Base-by-base conservation (phyloP, 1,140 invertebrate species). In the Pantala flavescens region DNA sequence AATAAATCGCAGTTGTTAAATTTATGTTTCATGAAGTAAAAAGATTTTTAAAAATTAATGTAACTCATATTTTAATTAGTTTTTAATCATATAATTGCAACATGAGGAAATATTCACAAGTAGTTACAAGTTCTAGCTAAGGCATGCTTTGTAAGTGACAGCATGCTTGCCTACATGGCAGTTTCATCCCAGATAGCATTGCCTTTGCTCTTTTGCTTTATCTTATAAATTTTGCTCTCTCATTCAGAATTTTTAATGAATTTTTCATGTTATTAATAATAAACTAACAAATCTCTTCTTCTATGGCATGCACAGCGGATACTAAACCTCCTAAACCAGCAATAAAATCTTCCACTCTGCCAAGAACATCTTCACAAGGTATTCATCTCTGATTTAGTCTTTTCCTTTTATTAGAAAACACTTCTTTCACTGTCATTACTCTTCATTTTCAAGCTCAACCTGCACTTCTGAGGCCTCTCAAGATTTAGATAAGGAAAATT, bases 311-410 rank as follows among this genome's bases (percentile, higher is more conserved):
- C 82, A 79, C 80, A 94, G 93, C 91, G 86, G 92, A 95, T 85
- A 90, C 91, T 84, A 95, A 95, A 87, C 93, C 94, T 81, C 90
- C 93, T 81, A 96, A 95, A 88, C 93, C 94, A 83, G 94, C 94
- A 82, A 95, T 96, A 85, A 96, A 96, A 88, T 94, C 93, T 81
- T 95, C 93, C 78, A 95, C 93, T 80, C 89, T 96, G 83, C 93
- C 93, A 80, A 88, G 93, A 87, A 94, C 91, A 82, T 94, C 93
- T 78, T 94, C 92, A 77, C 93, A 95, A 93, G 93, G 93, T 95
- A 93, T 91, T 82, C 49, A 63, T 63, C 14, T 63, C 16, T 63
- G 49, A 19, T 63, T 63, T 63, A 63, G 49, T 63, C 49, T 63
- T 63, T 5, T 63, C 16, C 49, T 36, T 9, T 36, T 36, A 36